These are phyloP conservation scores for Mellilla xanthometata DNA, from an alignment of 2,888 invertebrate genomes.

Conservation along the genomic window DNA sequence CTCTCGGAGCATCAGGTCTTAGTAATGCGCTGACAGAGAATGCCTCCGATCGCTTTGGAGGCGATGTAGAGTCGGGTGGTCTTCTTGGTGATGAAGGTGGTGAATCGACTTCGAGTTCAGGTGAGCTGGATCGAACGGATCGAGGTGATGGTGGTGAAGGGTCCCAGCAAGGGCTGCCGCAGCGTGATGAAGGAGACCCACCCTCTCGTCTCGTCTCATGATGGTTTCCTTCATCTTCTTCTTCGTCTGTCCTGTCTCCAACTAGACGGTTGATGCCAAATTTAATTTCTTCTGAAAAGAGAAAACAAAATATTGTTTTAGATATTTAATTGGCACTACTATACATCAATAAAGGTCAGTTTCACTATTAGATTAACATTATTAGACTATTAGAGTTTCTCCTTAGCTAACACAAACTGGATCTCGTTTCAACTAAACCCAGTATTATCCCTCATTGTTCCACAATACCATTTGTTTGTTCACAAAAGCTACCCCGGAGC, in stretches of 20 bases:
- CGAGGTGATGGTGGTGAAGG: constrained; percentile 73
- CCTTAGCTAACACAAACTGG: constrained; percentile 16
- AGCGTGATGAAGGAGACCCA: constrained; percentile 73
- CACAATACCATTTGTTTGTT: constrained; percentile 48
- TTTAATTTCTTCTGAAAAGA: constrained; percentile 88
- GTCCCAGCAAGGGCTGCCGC: constrained; percentile 81
- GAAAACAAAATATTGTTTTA: constrained; percentile 1
- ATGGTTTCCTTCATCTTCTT: constrained; percentile 78
- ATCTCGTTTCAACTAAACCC: constrained; percentile 26
- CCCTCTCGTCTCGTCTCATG: constrained; percentile 60
- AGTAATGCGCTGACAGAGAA: constrained; percentile 93
- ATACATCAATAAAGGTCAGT: too few species aligned
- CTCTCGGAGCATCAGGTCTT: constrained; percentile 89
- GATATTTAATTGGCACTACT: background rate
- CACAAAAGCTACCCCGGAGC: constrained; percentile 51
- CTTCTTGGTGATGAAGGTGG: constrained; percentile 85
- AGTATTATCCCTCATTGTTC: constrained; percentile 34
- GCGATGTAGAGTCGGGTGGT: constrained; percentile 70
- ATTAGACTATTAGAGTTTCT: background rate
- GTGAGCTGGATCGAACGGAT: constrained; percentile 83
- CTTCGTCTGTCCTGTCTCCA: constrained; percentile 85
- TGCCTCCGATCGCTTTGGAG: constrained; percentile 89
- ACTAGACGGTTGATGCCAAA: constrained; percentile 93
- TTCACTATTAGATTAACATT: too few species aligned
- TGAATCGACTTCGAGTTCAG: constrained; percentile 90